Evolutionary conservation across 1,140 invertebrate genomes (phyloP), one percentile per base, ranked within the genome.

Genomic region (Charaxes varanes): DNA sequence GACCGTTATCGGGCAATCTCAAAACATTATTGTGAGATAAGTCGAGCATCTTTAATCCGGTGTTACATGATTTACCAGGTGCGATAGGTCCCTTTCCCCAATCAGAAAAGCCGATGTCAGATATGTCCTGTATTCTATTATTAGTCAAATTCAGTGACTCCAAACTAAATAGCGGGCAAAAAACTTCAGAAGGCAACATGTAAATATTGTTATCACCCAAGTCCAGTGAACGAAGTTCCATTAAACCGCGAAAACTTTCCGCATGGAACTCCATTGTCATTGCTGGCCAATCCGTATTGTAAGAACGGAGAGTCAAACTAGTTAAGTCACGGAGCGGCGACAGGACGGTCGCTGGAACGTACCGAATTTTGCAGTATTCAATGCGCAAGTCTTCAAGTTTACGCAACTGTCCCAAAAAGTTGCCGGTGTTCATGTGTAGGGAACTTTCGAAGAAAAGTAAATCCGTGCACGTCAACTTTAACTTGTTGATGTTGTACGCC

Each of bases 131-230:
- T 49, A 96, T 86, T 77, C 90, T 89, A 74, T 96, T 96, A 60
- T 88, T 85, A 23, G 92, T 92, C 17, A 94, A 72, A 63, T 94
- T 94, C n/a, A 94, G 77, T 22, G 84, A 84, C 28, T 87, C 84
- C 8, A 95, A 77, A 52, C 87, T 89, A 46, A 87, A 88, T 7
- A 94, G 84, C 3, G 91, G 89, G 62, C 93, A 95, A 59, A 96
- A 90, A 1, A 94, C 79, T 40, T 91, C 89, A 14, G 86, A 76
- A 3, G 93, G 92, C 30, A 94, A 72, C 31, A 87, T 90, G 87
- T 91, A 92, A 46, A 95, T 90, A 66, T 94, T 93, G 69, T 95
- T 95, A 57, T 91, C 90, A 15, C 89, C 89, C 6, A 96, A 80
- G 74, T 95, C 91, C 33, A 95, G 79, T 27, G 86, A 84, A 24